These are phyloP conservation scores for Lerema accius DNA, from an alignment of 1,140 invertebrate genomes.

Conservation along the genomic window DNA sequence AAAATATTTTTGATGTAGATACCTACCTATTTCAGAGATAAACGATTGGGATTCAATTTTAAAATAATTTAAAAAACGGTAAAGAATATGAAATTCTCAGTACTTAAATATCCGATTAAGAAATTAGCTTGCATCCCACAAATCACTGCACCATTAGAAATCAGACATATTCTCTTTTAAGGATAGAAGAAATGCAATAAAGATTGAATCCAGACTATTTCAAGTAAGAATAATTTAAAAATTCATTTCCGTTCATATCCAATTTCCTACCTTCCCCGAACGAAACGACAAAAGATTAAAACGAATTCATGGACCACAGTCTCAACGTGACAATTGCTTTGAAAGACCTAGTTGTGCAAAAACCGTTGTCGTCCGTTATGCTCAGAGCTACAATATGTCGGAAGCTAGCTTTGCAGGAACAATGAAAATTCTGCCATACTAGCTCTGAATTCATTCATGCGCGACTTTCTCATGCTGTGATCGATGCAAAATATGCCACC, in stretches of 20 bases:
- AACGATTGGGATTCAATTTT: too few relatives aligned
- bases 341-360: constrained; percentile 57
- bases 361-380: constrained; percentile 53
- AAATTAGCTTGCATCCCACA: too few relatives aligned
- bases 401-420: constrained; percentile 58
- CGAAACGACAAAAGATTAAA: constrained; percentile 1
- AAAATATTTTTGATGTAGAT: too few relatives aligned
- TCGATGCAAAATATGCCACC: constrained; percentile 52
- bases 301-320: constrained; percentile 2
- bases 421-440: constrained; percentile 60
- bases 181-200: not conserved
- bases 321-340: constrained; percentile 34
- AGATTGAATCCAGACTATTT: not conserved
- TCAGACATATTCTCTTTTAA: too few relatives aligned
- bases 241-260: constrained; percentile 2
- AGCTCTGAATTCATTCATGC: constrained; percentile 58
- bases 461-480: constrained; percentile 62
- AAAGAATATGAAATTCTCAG: too few relatives aligned
- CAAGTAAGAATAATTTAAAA: not conserved
- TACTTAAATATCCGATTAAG: too few relatives aligned
- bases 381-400: constrained; percentile 41
- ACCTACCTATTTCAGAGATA: too few relatives aligned
- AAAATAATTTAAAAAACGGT: too few relatives aligned
- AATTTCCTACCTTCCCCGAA: constrained; percentile 1
- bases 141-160: too few relatives aligned